Conservation (phyloP, 2,113 vertebrate genomes). For the Alethe castanea region DNA sequence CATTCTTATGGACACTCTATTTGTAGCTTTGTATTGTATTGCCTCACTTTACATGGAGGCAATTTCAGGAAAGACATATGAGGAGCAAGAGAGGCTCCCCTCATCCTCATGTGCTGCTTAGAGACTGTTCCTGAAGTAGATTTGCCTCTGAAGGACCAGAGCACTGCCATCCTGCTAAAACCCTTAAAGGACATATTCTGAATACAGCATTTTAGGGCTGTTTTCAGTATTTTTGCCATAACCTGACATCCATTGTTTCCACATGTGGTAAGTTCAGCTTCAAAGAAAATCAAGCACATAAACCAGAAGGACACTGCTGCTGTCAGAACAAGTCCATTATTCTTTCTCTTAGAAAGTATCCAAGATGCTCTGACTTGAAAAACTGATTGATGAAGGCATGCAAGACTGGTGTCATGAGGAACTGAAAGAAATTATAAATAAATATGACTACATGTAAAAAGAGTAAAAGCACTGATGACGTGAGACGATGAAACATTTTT, state of each 20-base stretch:
- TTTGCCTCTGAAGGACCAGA: not conserved
- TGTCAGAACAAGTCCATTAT: not conserved
- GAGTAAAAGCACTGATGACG: not conserved
- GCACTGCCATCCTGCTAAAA: not conserved
- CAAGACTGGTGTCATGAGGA: not conserved
- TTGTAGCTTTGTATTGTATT: not conserved
- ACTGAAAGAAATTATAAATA: not conserved
- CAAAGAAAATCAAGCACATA: not conserved
- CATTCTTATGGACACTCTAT: rapidly evolving
- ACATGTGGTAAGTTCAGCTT: not conserved
- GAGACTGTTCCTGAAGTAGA: not conserved
- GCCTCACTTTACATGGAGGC: rapidly evolving
- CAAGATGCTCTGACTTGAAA: not conserved
- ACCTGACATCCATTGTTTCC: not conserved
- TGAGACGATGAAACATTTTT: not conserved
- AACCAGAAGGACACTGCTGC: not conserved
- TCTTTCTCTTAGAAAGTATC: not conserved
- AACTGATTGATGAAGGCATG: not conserved
- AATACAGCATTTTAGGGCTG: not conserved
- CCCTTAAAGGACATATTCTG: not conserved
- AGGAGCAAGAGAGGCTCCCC: not conserved
- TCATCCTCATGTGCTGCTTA: rapidly evolving
- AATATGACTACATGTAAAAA: not conserved
- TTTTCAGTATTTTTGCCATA: not conserved
- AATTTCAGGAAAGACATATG: not conserved